Evolutionary conservation across 2,797 vertebrate species (phyloP), one percentile per base, ranked within the genome.

Genomic region (Spheniscus humboldti): DNA sequence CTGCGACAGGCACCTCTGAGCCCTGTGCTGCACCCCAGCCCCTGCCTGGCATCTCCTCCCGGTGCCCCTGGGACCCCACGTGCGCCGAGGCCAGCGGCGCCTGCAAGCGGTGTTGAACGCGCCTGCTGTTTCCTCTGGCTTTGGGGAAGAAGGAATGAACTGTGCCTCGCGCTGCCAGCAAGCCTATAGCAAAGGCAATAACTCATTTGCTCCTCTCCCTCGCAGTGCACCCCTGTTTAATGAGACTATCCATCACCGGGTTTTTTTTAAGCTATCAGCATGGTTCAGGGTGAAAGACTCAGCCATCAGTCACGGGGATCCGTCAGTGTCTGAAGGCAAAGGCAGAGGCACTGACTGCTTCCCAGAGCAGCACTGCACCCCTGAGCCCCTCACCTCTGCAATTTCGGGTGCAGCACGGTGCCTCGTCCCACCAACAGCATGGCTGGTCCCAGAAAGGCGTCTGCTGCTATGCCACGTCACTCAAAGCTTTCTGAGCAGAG

Each of bases 121-220:
- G 4, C 31, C 52, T 52, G 56, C 24, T 45, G 23, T n/a, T 45
- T 23, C 35, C 66, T 23, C 41, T 11, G 52, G 56, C 71, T 82
- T 35, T 53, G 75, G 72, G 41, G 19, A 56, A 30, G 52, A 11
- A 41, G 76, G 60, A 55, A 11, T 10, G 37, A 43, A 1, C 33
- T 0, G 0, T n/a, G n/a, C 47, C 60, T 25, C 6, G 0, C 0
- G 0, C 50, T 63, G 66, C 69, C 88, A 80, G 81, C 48, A 52
- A 86, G 41, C 68, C 68, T 7, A 8, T 7, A 33, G 53, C 0
- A 15, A 33, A 73, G 60, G 53, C 83, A 66, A 2, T 41, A n/a
- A 79, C 37, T 31, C 83, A 63, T 73, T 27, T 4, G 47, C 76
- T 66, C 76, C 62, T 41, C 50, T 66, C 37, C 53, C 62, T 63